These are phyloP conservation scores for Protonibea diacanthus DNA, from an alignment of 2,797 vertebrate species.

Conservation along the genomic window DNA sequence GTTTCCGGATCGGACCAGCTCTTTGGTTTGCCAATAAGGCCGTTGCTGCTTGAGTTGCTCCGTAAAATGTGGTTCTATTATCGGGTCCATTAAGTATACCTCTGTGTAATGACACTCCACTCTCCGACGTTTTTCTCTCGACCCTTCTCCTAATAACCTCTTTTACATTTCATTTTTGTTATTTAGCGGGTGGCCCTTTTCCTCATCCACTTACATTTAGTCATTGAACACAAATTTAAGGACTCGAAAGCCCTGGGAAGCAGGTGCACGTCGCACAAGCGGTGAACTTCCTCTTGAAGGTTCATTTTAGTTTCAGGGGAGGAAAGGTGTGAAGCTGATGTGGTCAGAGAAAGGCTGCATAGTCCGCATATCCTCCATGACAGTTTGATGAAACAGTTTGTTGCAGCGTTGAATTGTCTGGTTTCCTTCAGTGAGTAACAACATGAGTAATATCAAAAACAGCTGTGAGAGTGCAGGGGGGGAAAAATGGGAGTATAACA, in stretches of 20 bases:
- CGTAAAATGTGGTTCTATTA: conserved; percentile 77
- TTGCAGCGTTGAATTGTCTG: not conserved
- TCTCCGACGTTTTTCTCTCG: conserved; percentile 55
- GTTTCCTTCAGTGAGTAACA: conserved; percentile 7
- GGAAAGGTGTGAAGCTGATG: conserved; percentile 8
- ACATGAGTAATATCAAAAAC: conserved; percentile 9
- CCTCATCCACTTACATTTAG: conserved; percentile 50
- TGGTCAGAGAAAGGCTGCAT: not conserved
- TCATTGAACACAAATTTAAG: conserved; percentile 54
- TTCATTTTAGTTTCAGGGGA: conserved; percentile 29
- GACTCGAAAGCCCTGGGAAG: conserved; percentile 21
- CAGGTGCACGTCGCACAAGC: conserved; percentile 19
- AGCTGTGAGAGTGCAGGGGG: conserved; percentile 1
- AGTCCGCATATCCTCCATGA: not conserved
- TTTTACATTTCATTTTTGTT: conserved; percentile 74
- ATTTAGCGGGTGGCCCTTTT: conserved; percentile 52
- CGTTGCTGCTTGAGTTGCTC: conserved; percentile 66
- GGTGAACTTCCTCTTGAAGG: conserved; percentile 14
- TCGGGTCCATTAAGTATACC: conserved; percentile 77
- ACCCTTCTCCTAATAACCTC: conserved; percentile 72
- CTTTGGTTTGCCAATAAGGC: conserved; percentile 47
- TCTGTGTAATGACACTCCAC: conserved; percentile 69
- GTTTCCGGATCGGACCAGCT: conserved; percentile 28
- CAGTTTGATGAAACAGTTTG: conserved; percentile 19
- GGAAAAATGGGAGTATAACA: conserved; percentile 8